A percentile compares a stretch with the other conserved stretches of the same genome.
phyloP scores from a whole-genome alignment of 53 echinoderm and acorn worm species.

The Stichopus horrens region DNA sequence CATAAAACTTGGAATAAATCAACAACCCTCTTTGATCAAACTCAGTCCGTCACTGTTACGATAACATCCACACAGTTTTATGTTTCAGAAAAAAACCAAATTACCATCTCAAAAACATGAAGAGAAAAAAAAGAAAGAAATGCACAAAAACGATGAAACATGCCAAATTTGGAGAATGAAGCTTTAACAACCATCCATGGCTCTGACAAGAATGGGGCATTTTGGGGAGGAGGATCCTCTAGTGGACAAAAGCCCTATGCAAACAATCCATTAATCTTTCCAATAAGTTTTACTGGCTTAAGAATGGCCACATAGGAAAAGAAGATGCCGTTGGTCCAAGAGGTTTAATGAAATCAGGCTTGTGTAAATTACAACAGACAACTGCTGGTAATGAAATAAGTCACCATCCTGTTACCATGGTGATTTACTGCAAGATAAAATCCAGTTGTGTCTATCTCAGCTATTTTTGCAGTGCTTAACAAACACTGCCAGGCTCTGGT shows the following conservation, averaged over 20 bases:
- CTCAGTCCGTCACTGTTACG: background rate
- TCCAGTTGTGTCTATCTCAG: background rate
- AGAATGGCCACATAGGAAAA: background rate
- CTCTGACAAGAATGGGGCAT: background rate
- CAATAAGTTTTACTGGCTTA: background rate
- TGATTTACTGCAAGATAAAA: background rate
- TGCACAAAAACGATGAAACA: background rate
- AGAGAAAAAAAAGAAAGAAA: background rate
- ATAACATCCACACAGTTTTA: background rate
- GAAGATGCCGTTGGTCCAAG: background rate
- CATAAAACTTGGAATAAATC: constrained; percentile 5
- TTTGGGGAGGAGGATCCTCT: background rate
- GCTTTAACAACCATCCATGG: too few species aligned
- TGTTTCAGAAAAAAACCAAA: background rate
- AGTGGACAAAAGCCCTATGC: background rate
- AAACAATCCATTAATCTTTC: background rate
- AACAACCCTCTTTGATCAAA: constrained; percentile 21
- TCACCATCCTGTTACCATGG: background rate
- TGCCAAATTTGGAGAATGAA: too few species aligned
- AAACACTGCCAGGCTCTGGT: too few species aligned
- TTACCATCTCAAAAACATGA: background rate
- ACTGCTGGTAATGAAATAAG: background rate
- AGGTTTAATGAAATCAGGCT: background rate
- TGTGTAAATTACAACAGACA: background rate
- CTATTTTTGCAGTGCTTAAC: too few species aligned